Evolutionary conservation across 2,888 invertebrate genomes (phyloP).

Genomic region (Zaprionus bogoriensis): DNA sequence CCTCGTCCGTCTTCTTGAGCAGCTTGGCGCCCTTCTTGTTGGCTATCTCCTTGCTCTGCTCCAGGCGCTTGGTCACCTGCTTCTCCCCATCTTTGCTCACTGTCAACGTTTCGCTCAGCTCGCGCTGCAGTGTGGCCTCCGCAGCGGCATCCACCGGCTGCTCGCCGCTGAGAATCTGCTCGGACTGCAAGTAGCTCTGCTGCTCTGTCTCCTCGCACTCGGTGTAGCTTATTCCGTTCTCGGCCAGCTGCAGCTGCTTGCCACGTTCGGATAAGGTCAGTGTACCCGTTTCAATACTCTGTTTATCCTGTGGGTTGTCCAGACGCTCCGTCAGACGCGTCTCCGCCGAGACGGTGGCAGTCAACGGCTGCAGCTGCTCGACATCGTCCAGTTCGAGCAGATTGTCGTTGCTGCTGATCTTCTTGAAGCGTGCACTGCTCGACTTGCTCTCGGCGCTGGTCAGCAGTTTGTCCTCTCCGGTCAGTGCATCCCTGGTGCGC

Average conservation of each 20-base stretch:
- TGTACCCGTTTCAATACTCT: constrained; percentile 82
- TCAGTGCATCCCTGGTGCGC: constrained; percentile 64
- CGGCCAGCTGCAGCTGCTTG: constrained; percentile 73
- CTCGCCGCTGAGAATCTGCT: constrained; percentile 42
- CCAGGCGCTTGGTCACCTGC: constrained; percentile 71
- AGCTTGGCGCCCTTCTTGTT: constrained; percentile 75
- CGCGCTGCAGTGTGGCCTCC: constrained; percentile 55
- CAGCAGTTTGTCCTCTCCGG: constrained; percentile 78
- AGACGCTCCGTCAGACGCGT: constrained; percentile 79
- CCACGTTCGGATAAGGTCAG: constrained; percentile 83
- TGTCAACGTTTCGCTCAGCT: constrained; percentile 69
- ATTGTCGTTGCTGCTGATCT: constrained; percentile 75
- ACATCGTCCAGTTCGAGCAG: constrained; percentile 69
- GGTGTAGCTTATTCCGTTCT: constrained; percentile 62
- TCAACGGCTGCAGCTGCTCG: constrained; percentile 78
- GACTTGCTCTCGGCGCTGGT: constrained; percentile 76
- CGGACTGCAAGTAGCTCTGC: constrained; percentile 70
- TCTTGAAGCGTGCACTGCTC: constrained; percentile 77
- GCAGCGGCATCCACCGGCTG: constrained; percentile 20
- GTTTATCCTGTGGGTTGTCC: constrained; percentile 80
- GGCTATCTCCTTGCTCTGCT: constrained; percentile 60
- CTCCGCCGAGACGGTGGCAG: constrained; percentile 81
- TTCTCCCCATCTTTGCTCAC: constrained; percentile 73
- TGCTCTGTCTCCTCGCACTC: constrained; percentile 78
- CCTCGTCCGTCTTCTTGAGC: constrained; percentile 78